Evolutionary conservation across 2,113 vertebrate species (phyloP), one percentile per base, ranked within the genome.

Genomic region (Podarcis raffonei): DNA sequence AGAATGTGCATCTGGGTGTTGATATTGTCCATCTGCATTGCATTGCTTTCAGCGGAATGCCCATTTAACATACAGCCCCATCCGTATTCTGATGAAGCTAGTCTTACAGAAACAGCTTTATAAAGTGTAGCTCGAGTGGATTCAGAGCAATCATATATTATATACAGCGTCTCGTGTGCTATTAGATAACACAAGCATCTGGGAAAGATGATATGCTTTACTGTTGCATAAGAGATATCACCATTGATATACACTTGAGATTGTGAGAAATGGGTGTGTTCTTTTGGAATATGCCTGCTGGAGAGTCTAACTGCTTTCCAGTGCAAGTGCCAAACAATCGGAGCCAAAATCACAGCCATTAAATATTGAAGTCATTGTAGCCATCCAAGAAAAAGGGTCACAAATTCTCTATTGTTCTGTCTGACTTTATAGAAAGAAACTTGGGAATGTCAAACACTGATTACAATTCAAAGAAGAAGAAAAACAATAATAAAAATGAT

Each of bases 301-400:
- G 94, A 66, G 12, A 92, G 89, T 86, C 91, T 87, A 93, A 91
- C 82, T 87, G 2, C 87, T 92, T 93, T 93, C 57, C 92, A 79
- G 53, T 30, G 57, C 90, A 77, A 81, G 4, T 3, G 92, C 95
- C 94, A 94, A 95, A 69, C 74, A 89, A 91, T 88, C 84, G 92
- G 85, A 86, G 93, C 89, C 75, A 93, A 96, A 89, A 92, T 94
- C 84, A 85, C 84, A 93, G 91, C 66, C 84, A 90, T 95, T 83
- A 93, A 93, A 86, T 81, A 90, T 87, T 95, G 85, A 85, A 94
- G 81, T n/a, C 91, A 79, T 89, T 53, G 81, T 68, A 80, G 88
- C 66, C 0, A 4, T 94, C 93, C 95, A 96, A 96, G 84, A 91
- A 93, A 11, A 71, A 90, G 86, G 89, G 95, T 89, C 75, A 95